Evolutionary conservation across 2,113 vertebrate genomes (phyloP).

Genomic region (Nesoenas mayeri): DNA sequence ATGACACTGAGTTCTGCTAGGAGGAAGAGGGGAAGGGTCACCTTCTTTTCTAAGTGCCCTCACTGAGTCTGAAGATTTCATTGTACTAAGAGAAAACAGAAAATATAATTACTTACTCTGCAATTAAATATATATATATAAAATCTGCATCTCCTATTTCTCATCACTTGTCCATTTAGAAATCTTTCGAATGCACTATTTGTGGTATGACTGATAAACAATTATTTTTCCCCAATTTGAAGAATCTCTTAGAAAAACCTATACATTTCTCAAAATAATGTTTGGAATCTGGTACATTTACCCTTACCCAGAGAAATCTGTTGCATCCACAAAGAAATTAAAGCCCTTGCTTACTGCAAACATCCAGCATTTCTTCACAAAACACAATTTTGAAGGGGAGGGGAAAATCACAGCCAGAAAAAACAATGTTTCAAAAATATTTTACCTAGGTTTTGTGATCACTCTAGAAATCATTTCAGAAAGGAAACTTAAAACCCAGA

Average conservation of each 20-base stretch:
- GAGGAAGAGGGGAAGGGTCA: background rate
- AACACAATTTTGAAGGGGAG: background rate
- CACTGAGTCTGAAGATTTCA: background rate
- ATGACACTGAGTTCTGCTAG: background rate
- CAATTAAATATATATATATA: background rate
- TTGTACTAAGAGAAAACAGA: conserved; percentile 9
- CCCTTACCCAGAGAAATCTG: background rate
- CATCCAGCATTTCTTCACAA: background rate
- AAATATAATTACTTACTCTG: background rate
- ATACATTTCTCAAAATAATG: background rate
- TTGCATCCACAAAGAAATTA: background rate
- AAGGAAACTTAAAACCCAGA: background rate
- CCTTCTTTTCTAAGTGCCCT: background rate
- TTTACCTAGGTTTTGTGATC: background rate
- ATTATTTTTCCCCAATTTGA: background rate
- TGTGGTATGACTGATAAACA: background rate
- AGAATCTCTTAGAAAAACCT: background rate
- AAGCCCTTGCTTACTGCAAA: background rate
- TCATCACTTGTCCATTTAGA: background rate
- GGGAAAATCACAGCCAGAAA: background rate
- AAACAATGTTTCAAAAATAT: background rate
- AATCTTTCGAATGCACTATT: background rate
- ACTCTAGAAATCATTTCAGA: background rate
- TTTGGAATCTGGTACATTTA: background rate
- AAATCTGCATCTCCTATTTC: background rate